Evolutionary conservation across 2,113 vertebrate genomes (phyloP).

Genomic region (Leucopsar rothschildi): DNA sequence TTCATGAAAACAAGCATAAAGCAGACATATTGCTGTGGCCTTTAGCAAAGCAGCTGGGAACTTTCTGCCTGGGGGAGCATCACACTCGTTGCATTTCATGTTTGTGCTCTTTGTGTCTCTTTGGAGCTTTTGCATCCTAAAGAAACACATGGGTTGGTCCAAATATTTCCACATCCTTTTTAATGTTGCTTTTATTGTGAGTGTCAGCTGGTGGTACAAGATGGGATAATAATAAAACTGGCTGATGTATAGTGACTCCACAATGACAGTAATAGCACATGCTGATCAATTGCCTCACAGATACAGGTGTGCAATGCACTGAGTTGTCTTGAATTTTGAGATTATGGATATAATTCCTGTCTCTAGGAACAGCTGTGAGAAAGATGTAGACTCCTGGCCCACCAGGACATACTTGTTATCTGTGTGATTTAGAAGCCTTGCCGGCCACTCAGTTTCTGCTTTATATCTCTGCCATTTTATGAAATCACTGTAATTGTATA

Average conservation of each 20-base stretch:
- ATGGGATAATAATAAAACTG: neutral
- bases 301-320: neutral
- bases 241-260: neutral
- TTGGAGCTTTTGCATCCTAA: neutral
- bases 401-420: neutral
- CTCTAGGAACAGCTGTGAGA: neutral
- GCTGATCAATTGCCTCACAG: neutral
- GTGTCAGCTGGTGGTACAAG: neutral
- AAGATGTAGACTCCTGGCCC: neutral
- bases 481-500: conserved; percentile 45
- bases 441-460: neutral
- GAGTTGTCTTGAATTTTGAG: neutral
- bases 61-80: conserved; percentile 37
- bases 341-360: neutral
- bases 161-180: neutral
- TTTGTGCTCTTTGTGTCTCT: neutral
- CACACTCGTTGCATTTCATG: neutral
- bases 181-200: neutral
- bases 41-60: conserved; percentile 42
- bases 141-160: neutral
- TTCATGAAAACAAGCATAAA: conserved; percentile 25
- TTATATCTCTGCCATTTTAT: conserved; percentile 31
- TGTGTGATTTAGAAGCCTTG: conserved; percentile 14
- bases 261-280: neutral
- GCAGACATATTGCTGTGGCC: conserved; percentile 27